Percentiles rank a stretch among this genome's conserved stretches.
Evolutionary conservation across 2,888 invertebrate species (phyloP).

Genomic region (Cinara cedri): DNA sequence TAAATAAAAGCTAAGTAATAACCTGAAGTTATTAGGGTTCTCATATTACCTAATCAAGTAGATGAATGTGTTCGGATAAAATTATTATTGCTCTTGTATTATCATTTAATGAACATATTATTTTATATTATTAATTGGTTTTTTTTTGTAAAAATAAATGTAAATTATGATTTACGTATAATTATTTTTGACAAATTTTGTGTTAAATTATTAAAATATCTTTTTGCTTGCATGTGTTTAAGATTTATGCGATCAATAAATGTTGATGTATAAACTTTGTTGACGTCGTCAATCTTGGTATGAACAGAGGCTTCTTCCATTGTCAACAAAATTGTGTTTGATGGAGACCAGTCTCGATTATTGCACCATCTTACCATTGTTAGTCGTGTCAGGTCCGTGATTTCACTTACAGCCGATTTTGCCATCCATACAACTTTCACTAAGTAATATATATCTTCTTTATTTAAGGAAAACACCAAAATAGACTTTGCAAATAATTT

Average conservation of each 20-base stretch:
- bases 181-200: slow-evolving; percentile 1
- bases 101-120: no score
- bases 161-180: no score
- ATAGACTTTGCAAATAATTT: neutral
- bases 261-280: slow-evolving; percentile 12
- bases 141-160: no score
- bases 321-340: slow-evolving; percentile 50
- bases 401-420: slow-evolving; percentile 49
- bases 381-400: neutral
- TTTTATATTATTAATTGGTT: no score
- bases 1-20: slow-evolving; percentile 80
- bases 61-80: slow-evolving; percentile 89
- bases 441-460: slow-evolving; percentile 47
- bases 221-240: slow-evolving; percentile 24
- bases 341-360: slow-evolving; percentile 37
- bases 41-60: slow-evolving; percentile 88
- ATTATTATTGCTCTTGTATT: neutral
- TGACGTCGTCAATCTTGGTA: slow-evolving; percentile 46
- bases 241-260: slow-evolving; percentile 19
- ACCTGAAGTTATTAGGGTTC: slow-evolving; percentile 68
- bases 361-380: slow-evolving; percentile 38
- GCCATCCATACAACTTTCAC: slow-evolving; percentile 38
- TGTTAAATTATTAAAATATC: slow-evolving; percentile 26
- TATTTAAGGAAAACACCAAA: neutral
- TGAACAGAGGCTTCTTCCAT: slow-evolving; percentile 31